These are phyloP conservation scores for Lepeophtheirus salmonis DNA, from an alignment of 1,140 invertebrate genomes.

Conservation along the genomic window DNA sequence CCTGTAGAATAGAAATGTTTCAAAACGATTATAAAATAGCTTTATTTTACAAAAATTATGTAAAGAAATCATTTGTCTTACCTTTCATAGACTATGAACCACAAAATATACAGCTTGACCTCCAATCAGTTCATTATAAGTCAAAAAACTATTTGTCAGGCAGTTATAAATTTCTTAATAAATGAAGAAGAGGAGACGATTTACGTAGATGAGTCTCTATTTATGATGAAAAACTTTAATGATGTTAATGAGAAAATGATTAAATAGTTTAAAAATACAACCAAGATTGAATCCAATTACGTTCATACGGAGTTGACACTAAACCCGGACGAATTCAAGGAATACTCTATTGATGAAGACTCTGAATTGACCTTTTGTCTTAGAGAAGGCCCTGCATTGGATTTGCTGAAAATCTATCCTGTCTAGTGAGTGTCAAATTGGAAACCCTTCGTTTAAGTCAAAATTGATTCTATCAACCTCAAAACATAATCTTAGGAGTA, in stretches of 20 bases:
- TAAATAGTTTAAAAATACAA: neutral
- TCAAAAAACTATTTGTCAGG: neutral
- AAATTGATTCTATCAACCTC: neutral
- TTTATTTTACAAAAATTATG: neutral
- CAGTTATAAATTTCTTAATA: neutral
- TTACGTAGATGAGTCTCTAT: neutral
- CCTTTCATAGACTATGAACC: neutral
- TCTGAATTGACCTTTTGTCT: neutral
- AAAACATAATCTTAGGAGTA: neutral
- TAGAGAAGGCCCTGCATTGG: neutral
- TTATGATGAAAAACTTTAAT: neutral
- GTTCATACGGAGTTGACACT: neutral
- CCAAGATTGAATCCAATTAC: neutral
- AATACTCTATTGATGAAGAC: neutral
- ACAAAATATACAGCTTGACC: neutral
- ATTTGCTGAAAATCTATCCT: neutral
- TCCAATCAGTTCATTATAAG: neutral
- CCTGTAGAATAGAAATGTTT: neutral
- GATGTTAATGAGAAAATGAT: neutral
- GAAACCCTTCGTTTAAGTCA: neutral
- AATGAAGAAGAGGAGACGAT: neutral
- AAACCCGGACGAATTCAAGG: neutral
- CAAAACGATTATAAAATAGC: neutral
- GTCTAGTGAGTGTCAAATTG: neutral
- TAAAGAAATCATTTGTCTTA: neutral